Evolutionary conservation across 2,888 invertebrate species (phyloP).

Genomic region (Callimorpha dominula): DNA sequence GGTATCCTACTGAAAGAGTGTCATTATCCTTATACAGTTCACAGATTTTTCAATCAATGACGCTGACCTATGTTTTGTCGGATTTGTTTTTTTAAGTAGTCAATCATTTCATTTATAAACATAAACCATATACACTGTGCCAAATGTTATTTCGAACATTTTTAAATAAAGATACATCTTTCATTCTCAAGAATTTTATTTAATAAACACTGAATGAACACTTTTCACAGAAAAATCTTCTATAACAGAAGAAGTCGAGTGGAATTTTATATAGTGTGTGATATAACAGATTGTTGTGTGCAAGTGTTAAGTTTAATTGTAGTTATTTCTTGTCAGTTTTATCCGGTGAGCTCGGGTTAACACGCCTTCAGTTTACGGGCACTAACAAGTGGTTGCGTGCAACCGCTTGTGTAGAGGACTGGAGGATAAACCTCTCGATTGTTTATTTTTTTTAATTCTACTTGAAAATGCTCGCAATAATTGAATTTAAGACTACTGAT

Average conservation of each 20-base stretch:
- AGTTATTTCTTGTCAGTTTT: slow-evolving; percentile 43
- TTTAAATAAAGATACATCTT: background rate
- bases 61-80: too few relatives aligned
- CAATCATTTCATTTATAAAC: background rate
- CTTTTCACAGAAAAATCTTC: background rate
- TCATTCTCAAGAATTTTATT: background rate
- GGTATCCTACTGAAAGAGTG: background rate
- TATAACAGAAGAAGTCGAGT: background rate
- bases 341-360: slow-evolving; percentile 29
- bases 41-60: too few relatives aligned
- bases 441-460: slow-evolving; percentile 46
- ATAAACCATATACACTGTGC: background rate
- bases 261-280: slow-evolving; percentile 10
- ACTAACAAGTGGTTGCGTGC: slow-evolving; percentile 75
- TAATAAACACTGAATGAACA: background rate
- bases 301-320: slow-evolving; percentile 31
- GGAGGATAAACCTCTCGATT: slow-evolving; percentile 49
- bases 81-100: too few relatives aligned
- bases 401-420: slow-evolving; percentile 21
- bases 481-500: slow-evolving; percentile 18
- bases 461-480: slow-evolving; percentile 29
- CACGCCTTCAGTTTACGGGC: slow-evolving; percentile 17
- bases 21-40: too few relatives aligned
- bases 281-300: slow-evolving; percentile 21
- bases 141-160: background rate